These are phyloP conservation scores for Trichogramma dendrolimi DNA, from an alignment of 2,888 invertebrate species.

Conservation along the genomic window DNA sequence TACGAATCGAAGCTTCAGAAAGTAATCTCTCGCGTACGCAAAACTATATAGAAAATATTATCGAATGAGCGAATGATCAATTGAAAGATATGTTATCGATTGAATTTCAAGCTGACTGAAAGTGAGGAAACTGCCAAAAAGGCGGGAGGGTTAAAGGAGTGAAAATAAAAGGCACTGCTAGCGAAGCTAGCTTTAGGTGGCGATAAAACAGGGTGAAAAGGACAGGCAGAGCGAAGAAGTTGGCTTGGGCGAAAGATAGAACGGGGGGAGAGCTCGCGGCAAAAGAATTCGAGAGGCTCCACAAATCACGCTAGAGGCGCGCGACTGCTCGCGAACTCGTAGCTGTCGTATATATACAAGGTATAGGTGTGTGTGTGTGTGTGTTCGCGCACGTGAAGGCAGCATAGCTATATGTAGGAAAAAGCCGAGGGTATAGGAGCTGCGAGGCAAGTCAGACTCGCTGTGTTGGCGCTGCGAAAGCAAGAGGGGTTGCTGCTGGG, in stretches of 20 bases:
- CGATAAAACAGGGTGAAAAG: neutral
- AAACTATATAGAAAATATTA: neutral
- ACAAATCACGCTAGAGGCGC: conserved; percentile 42
- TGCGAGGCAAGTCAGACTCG: conserved; percentile 24
- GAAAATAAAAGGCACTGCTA: neutral
- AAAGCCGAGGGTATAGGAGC: neutral
- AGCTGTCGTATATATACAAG: conserved; percentile 20
- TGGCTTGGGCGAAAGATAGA: neutral
- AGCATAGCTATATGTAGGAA: neutral
- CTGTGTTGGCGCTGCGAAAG: conserved; percentile 13
- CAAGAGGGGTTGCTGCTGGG: conserved; percentile 5
- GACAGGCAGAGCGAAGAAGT: conserved; percentile 2
- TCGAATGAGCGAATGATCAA: neutral
- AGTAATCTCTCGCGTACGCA: no score
- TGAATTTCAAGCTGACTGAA: no score
- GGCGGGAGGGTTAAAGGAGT: neutral
- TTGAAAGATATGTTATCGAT: no score
- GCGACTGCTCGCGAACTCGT: conserved; percentile 19
- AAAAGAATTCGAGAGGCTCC: conserved; percentile 45
- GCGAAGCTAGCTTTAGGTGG: neutral
- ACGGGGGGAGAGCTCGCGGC: conserved; percentile 35
- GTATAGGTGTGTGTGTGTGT: conserved; percentile 30
- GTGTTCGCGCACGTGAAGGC: conserved; percentile 10
- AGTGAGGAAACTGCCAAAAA: neutral
- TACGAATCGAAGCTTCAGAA: no score